These are phyloP conservation scores for Nothoprocta pentlandii DNA, from an alignment of 2,113 vertebrate species.

Conservation along the genomic window DNA sequence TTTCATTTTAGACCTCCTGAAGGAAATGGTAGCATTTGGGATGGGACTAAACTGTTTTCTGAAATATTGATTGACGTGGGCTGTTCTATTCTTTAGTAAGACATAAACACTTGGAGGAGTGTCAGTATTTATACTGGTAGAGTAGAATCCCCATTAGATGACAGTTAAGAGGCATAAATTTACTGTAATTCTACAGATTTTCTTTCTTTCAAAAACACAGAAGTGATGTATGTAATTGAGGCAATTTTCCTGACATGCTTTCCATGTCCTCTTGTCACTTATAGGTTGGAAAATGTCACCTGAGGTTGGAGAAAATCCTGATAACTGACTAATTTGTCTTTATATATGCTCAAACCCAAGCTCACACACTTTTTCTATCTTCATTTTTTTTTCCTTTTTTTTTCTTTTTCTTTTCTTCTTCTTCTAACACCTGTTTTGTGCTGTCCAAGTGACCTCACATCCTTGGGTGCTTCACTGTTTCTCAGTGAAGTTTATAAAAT, in stretches of 20 bases:
- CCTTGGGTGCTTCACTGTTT: neutral
- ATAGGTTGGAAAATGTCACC: neutral
- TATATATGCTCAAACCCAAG: neutral
- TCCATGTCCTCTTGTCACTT: neutral
- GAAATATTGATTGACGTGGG: neutral
- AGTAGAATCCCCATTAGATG: neutral
- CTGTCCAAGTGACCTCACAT: neutral
- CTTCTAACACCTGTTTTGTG: neutral
- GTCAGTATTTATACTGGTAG: accelerated
- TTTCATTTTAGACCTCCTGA: neutral
- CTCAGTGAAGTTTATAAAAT: neutral
- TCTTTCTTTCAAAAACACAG: neutral
- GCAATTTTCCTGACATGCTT: neutral
- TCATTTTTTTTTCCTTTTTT: neutral
- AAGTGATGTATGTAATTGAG: neutral
- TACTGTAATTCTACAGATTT: neutral
- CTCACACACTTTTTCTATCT: neutral
- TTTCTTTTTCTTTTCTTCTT: neutral
- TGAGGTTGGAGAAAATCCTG: neutral
- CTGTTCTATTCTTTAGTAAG: neutral
- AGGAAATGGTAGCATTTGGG: neutral
- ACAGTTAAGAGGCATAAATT: neutral
- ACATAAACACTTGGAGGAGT: neutral
- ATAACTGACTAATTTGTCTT: neutral
- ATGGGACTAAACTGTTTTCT: neutral